Evolutionary conservation across 2,797 vertebrate genomes (phyloP).

Genomic region (Fringilla coelebs): DNA sequence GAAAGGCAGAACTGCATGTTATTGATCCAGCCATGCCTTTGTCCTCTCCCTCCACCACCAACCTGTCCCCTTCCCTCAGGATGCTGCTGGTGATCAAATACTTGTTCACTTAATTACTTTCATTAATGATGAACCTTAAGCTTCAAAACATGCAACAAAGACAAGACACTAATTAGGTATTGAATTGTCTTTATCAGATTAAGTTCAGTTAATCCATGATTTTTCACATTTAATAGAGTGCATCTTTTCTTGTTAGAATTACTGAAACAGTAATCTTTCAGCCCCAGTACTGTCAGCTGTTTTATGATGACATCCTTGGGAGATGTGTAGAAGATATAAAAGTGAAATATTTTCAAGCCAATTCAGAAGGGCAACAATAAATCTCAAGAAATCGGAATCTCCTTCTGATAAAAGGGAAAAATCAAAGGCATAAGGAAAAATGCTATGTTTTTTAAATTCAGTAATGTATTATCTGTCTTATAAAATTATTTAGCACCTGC

Average conservation of each 20-base stretch:
- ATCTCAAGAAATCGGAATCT: background rate
- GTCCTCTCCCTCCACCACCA: background rate
- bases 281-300: background rate
- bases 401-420: background rate
- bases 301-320: background rate
- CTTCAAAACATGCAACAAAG: conserved; percentile 7
- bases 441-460: background rate
- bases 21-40: conserved; percentile 32
- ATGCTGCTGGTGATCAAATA: background rate
- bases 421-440: background rate
- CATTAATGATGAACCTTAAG: conserved; percentile 23
- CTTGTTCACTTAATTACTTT: conserved; percentile 54
- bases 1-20: background rate
- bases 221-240: background rate
- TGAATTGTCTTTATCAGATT: conserved; percentile 1
- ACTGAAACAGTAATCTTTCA: background rate
- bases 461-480: background rate
- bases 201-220: background rate
- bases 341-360: background rate
- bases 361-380: background rate
- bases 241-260: background rate
- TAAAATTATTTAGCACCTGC: background rate
- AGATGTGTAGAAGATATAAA: background rate
- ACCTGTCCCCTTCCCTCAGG: background rate
- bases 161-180: conserved; percentile 32